Conservation (phyloP, 1,140 invertebrate species). For the Andrena cerasifolii region DNA sequence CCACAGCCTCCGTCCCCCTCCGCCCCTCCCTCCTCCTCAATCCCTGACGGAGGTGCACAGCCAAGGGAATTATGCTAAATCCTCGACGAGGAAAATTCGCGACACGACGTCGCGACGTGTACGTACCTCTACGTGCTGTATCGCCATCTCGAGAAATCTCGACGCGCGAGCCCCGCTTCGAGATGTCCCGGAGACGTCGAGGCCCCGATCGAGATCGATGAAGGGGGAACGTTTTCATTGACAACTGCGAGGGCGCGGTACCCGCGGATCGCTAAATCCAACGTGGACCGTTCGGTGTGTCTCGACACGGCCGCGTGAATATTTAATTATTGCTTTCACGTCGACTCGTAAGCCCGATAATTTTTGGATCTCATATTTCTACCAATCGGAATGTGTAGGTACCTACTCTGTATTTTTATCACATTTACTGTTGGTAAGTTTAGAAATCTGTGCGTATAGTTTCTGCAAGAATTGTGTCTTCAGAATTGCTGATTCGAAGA, state of each 20-base stretch:
- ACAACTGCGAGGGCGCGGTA: not conserved
- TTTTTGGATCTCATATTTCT: too few relatives aligned
- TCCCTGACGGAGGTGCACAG: conserved; percentile 50
- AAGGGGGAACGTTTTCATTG: not conserved
- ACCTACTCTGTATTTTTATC: too few relatives aligned
- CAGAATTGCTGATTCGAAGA: too few relatives aligned
- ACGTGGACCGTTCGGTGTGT: not conserved
- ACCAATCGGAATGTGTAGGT: too few relatives aligned
- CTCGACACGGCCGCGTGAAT: too few relatives aligned
- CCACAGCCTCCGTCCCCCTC: not conserved
- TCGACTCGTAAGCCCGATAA: too few relatives aligned
- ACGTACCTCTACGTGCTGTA: conserved; percentile 60
- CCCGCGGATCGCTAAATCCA: conserved; percentile 5
- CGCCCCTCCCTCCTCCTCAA: too few relatives aligned
- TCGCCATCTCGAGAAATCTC: conserved; percentile 62
- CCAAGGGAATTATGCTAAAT: conserved; percentile 73
- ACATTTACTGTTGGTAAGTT: too few relatives aligned
- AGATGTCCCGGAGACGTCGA: conserved; percentile 23
- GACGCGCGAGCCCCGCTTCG: conserved; percentile 19
- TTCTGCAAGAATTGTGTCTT: too few relatives aligned
- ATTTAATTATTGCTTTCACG: too few relatives aligned
- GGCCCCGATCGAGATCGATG: conserved; percentile 56
- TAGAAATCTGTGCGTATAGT: too few relatives aligned
- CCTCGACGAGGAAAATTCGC: conserved; percentile 71
- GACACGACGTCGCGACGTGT: conserved; percentile 65